Percentiles rank a stretch among this genome's conserved stretches.
phyloP scores from a whole-genome alignment of 2,888 invertebrate genomes.

The Thymelicus sylvestris region DNA sequence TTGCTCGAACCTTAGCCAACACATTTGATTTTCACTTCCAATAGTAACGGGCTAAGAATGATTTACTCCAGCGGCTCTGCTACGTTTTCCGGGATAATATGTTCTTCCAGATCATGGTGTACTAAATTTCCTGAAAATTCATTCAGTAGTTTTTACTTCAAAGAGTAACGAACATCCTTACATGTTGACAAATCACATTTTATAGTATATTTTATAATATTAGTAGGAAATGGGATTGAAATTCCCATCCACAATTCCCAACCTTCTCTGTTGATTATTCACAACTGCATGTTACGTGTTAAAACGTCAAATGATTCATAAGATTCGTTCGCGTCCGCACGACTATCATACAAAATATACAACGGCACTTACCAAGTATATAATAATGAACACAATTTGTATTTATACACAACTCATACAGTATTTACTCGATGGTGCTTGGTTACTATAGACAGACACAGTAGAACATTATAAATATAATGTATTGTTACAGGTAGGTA shows the following conservation, averaged over 20 bases:
- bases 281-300: slow-evolving; percentile 15
- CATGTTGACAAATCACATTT: too few species aligned
- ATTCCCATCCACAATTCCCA: slow-evolving; percentile 9
- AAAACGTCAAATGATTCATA: slow-evolving; percentile 30
- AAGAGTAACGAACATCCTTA: too few species aligned
- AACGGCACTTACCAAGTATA: slow-evolving; percentile 62
- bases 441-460: slow-evolving; percentile 1
- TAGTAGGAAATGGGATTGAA: too few species aligned
- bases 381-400: slow-evolving; percentile 75
- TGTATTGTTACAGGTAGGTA: not conserved
- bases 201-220: too few species aligned
- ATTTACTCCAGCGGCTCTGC: too few species aligned
- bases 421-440: slow-evolving; percentile 24
- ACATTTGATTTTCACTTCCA: too few species aligned
- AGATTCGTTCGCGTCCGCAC: slow-evolving; percentile 37
- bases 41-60: too few species aligned
- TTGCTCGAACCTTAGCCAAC: too few species aligned
- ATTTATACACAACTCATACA: slow-evolving; percentile 30
- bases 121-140: too few species aligned
- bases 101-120: too few species aligned
- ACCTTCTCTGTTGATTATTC: not conserved
- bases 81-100: too few species aligned
- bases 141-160: too few species aligned
- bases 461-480: not conserved
- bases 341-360: slow-evolving; percentile 68